A percentile compares a stretch with the other conserved stretches of the same genome.
These are phyloP conservation scores for Conomelus anceps DNA, from an alignment of 2,888 invertebrate genomes.

Conservation along the genomic window DNA sequence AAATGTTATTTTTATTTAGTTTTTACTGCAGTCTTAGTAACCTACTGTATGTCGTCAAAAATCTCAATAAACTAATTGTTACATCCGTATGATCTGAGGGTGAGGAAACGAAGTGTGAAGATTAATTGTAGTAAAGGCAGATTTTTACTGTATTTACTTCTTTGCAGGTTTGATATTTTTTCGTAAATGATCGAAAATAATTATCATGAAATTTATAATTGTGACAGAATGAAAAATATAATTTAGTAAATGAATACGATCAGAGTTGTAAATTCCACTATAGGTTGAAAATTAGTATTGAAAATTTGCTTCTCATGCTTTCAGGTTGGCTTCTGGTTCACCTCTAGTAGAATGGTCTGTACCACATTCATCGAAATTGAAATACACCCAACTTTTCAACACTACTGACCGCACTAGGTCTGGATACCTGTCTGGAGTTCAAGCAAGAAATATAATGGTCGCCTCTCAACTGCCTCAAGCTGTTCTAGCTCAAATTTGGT, in stretches of 20 bases:
- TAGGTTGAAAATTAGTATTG: background rate
- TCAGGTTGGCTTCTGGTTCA: slow-evolving; percentile 39
- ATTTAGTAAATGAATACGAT: no score
- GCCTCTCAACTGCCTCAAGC: slow-evolving; percentile 87
- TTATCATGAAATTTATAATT: no score
- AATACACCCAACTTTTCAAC: slow-evolving; percentile 93
- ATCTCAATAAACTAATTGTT: no score
- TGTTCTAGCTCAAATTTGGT: slow-evolving; percentile 75
- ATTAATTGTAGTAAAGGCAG: no score
- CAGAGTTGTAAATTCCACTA: no score
- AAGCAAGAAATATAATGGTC: slow-evolving; percentile 87
- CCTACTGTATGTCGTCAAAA: no score
- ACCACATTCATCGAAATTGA: slow-evolving; percentile 72
- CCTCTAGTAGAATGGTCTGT: slow-evolving; percentile 77
- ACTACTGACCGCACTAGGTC: slow-evolving; percentile 78
- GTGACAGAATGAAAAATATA: no score
- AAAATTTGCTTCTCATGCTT: slow-evolving; percentile 8
- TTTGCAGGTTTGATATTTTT: no score
- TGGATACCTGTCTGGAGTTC: slow-evolving; percentile 84
- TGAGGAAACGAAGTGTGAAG: no score
- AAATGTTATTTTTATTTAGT: slow-evolving; percentile 8
- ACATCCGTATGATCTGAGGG: no score
- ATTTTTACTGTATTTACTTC: no score
- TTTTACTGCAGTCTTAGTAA: background rate
- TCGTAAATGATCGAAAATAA: no score